These are phyloP conservation scores for Chaetodon auriga DNA, from an alignment of 2,113 vertebrate species.

Conservation along the genomic window DNA sequence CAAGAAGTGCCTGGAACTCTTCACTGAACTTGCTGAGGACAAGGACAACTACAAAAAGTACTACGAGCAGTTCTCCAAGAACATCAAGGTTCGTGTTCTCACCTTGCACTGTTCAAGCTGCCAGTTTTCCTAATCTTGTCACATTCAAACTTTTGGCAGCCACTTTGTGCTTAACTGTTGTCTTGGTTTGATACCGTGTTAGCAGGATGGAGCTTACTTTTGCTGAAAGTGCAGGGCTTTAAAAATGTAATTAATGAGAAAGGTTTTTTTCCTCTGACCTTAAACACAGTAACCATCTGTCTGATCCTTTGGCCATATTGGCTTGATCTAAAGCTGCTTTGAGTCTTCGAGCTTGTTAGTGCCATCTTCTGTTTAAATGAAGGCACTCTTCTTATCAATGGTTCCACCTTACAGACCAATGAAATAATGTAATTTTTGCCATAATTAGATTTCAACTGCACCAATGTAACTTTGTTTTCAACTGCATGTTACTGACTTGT, in stretches of 20 bases:
- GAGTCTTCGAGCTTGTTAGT: conserved; percentile 8
- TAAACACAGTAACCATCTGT: conserved; percentile 27
- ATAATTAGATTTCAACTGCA: not conserved
- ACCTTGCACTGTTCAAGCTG: not conserved
- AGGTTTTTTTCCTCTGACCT: conserved; percentile 9
- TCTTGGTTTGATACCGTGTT: not conserved
- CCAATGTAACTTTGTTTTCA: not conserved
- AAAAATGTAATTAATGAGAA: not conserved
- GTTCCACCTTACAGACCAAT: not conserved
- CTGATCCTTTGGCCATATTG: conserved; percentile 51
- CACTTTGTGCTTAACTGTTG: not conserved
- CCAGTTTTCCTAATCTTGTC: not conserved
- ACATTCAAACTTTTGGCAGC: not conserved
- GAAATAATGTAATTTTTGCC: not conserved
- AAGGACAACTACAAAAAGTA: conserved; percentile 98
- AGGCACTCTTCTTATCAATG: not conserved
- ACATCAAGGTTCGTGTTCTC: conserved; percentile 89
- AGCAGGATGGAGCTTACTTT: not conserved
- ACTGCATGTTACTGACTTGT: not conserved
- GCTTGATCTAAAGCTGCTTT: conserved; percentile 52
- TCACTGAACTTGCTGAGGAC: conserved; percentile 93
- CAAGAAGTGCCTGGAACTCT: conserved; percentile 97
- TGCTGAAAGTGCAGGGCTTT: not conserved
- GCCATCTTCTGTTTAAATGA: conserved; percentile 18
- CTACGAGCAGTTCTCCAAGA: conserved; percentile 98